Base-by-base conservation (phyloP, 2,888 invertebrate genomes). In the Drosophila tripunctata region DNA sequence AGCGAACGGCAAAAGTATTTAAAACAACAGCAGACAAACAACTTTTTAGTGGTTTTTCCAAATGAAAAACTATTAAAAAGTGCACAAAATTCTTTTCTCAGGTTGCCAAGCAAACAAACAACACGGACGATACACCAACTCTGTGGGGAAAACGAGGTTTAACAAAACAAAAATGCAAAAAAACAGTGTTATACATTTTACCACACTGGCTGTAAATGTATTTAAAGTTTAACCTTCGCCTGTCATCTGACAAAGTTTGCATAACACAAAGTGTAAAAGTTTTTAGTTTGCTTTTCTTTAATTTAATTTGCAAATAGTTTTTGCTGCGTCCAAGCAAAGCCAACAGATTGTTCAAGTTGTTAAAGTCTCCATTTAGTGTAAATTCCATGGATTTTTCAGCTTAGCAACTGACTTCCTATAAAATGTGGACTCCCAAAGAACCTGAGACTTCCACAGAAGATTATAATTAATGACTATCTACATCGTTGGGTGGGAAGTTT, bases 61-160 rank as follows among this genome's bases (percentile, higher is more conserved):
- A 79, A 76, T 76, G 68, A 57, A 66, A 61, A 87, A 87, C 87
- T 82, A 72, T 85, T 77, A 73, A 77, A 80, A 81, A 85, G 78
- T 75, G 67, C 72, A 40, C 55, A 66, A 67, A 69, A 75, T 75
- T 72, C 69, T 45, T 68, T 10, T 43, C 43, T 44, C 56, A 55
- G 50, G 55, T 41, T 55, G 47, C 36, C n/a, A 45, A 54, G 24
- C 44, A 4, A 17, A 12, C 27, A 19, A 22, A 21, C 22, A 17
- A 31, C 40, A 15, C 22, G 33, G 33, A 12, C 44, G 30, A 19
- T 12, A 12, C 8, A 6, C n/a, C n/a, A n/a, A n/a, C n/a, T n/a
- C n/a, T n/a, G n/a, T n/a, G 33, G 31, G 8, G 48, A 6, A n/a
- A 4, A 10, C 7, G 14, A 8, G 14, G 12, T 6, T 60, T n/a